Base-by-base conservation (phyloP, 2,113 vertebrate genomes). In the Mesembrinibis cayennensis region DNA sequence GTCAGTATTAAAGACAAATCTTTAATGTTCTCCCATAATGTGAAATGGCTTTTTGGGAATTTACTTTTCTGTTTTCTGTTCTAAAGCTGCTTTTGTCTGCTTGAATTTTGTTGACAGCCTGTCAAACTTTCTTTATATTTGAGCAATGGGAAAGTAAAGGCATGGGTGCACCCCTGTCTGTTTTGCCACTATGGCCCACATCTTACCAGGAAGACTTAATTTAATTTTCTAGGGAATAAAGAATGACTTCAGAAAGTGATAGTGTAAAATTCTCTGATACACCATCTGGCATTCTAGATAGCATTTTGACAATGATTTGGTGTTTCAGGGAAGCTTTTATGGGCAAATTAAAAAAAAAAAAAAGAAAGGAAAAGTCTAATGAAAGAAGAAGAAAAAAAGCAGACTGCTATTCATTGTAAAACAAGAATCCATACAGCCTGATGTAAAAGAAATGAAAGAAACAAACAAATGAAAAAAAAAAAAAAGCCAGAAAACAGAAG, bases 221-320 rank as follows among this genome's bases (percentile, higher is more conserved):
- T 95, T 95, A 50, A 93, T 98, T 95, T 96, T 95, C 70, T 71
- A 83, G 77, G 84, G 80, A 90, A 92, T 94, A 95, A 95, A 93
- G 38, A 71, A 77, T 92, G 55, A 79, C 56, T 94, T 90, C 50
- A 55, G 62, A 84, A 95, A 90, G 78, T 9, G 12, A 58, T 49
- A 36, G 49, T 53, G 53, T 94, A 83, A 92, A 95, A 94, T 92
- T 80, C 53, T 88, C 80, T 42, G 55, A 55, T 92, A 90, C 17
- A 40, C 73, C 45, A 7, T 90, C 67, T 73, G 83, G 21, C 50
- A 53, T 79, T 86, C 84, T 79, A 91, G 85, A 87, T 85, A 85
- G 49, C 66, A 61, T 88, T 94, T 90, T 18, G 13, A 44, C 52
- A 62, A 83, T 85, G 34, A 85, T 82, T 96, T 95, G 62, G 52